Base-by-base conservation (phyloP, 2,888 invertebrate genomes). In the Pheosia tremula region DNA sequence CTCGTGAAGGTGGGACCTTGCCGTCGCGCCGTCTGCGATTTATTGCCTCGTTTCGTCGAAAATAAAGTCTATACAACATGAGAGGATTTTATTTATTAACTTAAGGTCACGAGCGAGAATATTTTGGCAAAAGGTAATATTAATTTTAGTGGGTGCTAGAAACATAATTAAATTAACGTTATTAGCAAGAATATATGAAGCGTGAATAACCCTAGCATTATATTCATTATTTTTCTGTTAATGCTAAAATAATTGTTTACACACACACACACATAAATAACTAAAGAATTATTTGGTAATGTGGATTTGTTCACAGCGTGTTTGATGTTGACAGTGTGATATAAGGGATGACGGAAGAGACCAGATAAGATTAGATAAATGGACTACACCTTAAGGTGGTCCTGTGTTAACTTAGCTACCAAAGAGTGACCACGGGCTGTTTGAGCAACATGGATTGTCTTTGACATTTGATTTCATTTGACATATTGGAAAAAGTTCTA, bases 21-120 rank as follows among this genome's bases (percentile, higher is more conserved):
- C 75, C 71, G 77, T 82, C 77, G 37, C 10, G 37, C 5, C 37
- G 79, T 67, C 74, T 73, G 75, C 72, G 82, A 88, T 89, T 86
- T 89, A 89, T 87, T 74, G 77, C 81, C 79, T 80, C 79, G 79
- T 85, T 82, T 79, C 69, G 71, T 71, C 76, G 64, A 79, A 79
- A 81, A 79, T 81, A 82, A 78, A 81, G 78, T 80, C 81, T 82
- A 78, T 77, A 74, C 71, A 24, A 66, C 68, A 69, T 77, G 75
- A 68, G 69, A 74, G 63, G 74, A 74, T 73, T 74, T 75, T 47
- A n/a, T 47, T 47, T 47, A 47, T n/a, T 47, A n/a, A 47, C n/a
- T 47, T 47, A 47, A 47, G n/a, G n/a, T 4, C 43, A 43, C 10
- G 43, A 43, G 10, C 10, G 43, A 43, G 9, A 43, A 43, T 8